Percentiles rank a stretch among this genome's conserved stretches.
Conservation (phyloP, 2,888 invertebrate species). For the Caenorhabditis sp. region DNA sequence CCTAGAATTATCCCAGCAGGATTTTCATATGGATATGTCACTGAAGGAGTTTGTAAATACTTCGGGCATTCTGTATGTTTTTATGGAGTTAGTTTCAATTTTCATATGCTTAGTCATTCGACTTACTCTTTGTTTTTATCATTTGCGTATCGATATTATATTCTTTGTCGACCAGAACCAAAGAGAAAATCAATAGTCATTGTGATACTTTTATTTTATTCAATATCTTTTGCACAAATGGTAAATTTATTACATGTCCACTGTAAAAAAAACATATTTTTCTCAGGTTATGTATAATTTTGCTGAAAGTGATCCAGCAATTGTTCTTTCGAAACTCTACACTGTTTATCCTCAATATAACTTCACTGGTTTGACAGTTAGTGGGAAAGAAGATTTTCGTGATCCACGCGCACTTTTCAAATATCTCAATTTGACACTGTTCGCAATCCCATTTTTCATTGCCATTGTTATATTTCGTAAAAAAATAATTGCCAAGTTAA, state of each 20-base stretch:
- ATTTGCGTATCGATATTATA: conserved; percentile 37
- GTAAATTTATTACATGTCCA: neutral
- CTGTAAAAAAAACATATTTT: neutral
- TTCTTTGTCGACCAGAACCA: conserved; percentile 21
- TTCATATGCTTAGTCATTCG: conserved; percentile 25
- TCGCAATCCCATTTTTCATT: conserved; percentile 21
- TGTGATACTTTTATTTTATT: conserved; percentile 8
- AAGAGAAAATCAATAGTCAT: conserved; percentile 11
- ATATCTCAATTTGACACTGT: conserved; percentile 23
- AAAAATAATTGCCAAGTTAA: conserved; percentile 17
- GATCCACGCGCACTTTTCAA: conserved; percentile 21
- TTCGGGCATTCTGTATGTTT: conserved; percentile 14
- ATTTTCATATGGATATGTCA: conserved; percentile 24
- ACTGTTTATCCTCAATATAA: conserved; percentile 16
- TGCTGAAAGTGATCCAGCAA: conserved; percentile 15
- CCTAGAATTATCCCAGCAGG: conserved; percentile 32
- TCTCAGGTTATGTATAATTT: conserved; percentile 17
- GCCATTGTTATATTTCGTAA: conserved; percentile 12
- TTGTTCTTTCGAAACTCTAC: conserved; percentile 8
- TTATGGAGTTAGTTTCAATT: conserved; percentile 19
- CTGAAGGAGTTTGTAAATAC: conserved; percentile 18
- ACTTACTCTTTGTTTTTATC: conserved; percentile 31
- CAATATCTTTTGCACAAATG: conserved; percentile 17
- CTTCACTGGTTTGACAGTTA: conserved; percentile 18
- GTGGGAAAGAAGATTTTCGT: conserved; percentile 21